Evolutionary conservation across 2,113 vertebrate species (phyloP).

Genomic region (Cryptotis parvus): DNA sequence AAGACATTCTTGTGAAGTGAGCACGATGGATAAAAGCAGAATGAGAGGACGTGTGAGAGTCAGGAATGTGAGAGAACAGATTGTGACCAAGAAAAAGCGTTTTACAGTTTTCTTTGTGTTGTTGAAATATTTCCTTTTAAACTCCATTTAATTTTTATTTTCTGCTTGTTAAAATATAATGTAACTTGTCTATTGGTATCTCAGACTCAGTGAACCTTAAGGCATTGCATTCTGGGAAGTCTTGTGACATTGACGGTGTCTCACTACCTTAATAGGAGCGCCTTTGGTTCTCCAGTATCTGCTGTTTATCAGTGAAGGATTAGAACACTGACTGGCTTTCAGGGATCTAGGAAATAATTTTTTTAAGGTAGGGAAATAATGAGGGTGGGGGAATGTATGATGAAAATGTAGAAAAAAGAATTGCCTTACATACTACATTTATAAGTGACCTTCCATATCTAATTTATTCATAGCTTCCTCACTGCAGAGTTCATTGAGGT

Average conservation of each 20-base stretch:
- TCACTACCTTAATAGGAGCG: not conserved
- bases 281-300: not conserved
- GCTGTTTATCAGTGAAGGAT: not conserved
- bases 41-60: not conserved
- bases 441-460: not conserved
- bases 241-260: accelerated
- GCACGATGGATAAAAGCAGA: not conserved
- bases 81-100: not conserved
- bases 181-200: not conserved
- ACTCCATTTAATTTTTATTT: not conserved
- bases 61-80: not conserved
- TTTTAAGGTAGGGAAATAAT: not conserved
- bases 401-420: conserved; percentile 34
- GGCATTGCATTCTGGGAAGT: not conserved
- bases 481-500: conserved; percentile 41
- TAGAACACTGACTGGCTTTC: not conserved
- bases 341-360: not conserved
- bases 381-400: not conserved
- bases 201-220: not conserved
- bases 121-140: not conserved
- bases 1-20: not conserved
- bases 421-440: conserved; percentile 18
- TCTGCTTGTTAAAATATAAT: not conserved
- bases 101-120: too few species aligned
- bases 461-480: conserved; percentile 22